These are phyloP conservation scores for Pantelozetes paolii DNA, from an alignment of 2,888 invertebrate species.

Conservation along the genomic window DNA sequence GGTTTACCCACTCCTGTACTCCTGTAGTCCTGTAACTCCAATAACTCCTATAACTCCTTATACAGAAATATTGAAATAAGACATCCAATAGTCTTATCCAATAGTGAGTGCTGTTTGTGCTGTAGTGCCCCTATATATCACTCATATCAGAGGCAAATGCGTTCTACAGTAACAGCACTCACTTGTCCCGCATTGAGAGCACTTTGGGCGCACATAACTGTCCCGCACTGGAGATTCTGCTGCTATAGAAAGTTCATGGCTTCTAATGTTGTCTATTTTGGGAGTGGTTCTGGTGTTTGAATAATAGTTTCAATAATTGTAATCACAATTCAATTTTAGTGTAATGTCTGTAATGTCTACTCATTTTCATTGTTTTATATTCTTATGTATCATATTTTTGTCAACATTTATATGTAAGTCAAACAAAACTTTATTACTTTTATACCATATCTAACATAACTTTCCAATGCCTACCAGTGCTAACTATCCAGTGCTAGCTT, in stretches of 20 bases:
- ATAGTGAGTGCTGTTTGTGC: background rate
- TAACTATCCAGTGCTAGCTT: no score
- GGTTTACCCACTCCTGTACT: slow-evolving; percentile 10
- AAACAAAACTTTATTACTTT: background rate
- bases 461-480: slow-evolving; percentile 4
- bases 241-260: slow-evolving; percentile 14
- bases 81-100: slow-evolving; percentile 14
- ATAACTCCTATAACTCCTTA: slow-evolving; percentile 29
- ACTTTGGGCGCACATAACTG: background rate
- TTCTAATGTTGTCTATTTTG: slow-evolving; percentile 31
- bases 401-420: slow-evolving; percentile 19
- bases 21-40: no score
- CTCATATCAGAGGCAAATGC: background rate
- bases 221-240: background rate
- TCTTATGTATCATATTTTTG: slow-evolving; percentile 17
- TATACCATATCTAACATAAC: background rate
- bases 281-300: slow-evolving; percentile 20
- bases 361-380: slow-evolving; percentile 12
- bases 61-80: slow-evolving; percentile 19
- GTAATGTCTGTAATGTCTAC: background rate
- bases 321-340: background rate
- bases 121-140: background rate
- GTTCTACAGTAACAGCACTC: slow-evolving; percentile 3
- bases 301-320: background rate
- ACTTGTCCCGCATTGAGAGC: background rate